A percentile compares a stretch with the other conserved stretches of the same genome.
These are phyloP conservation scores for Aphelenchoides besseyi DNA, from an alignment of 1,140 invertebrate genomes.

Conservation along the genomic window DNA sequence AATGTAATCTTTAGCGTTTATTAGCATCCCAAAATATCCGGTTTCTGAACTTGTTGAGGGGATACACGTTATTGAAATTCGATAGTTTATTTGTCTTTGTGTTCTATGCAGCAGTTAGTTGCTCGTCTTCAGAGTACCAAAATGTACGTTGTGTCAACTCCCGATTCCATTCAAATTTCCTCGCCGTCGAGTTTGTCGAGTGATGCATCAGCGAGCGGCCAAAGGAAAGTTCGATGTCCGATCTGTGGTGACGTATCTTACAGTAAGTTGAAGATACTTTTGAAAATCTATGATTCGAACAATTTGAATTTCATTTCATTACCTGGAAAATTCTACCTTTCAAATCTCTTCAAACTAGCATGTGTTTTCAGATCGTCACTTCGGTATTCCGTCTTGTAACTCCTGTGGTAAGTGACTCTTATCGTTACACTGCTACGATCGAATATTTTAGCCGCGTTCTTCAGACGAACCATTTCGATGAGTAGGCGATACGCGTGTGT, in stretches of 20 bases:
- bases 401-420: not conserved
- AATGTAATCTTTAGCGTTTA: no score
- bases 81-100: no score
- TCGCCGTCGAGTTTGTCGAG: not conserved
- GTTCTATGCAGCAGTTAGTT: no score
- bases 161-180: not conserved
- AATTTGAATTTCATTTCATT: no score
- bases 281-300: not conserved
- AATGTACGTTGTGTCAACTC: not conserved
- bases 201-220: not conserved
- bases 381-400: not conserved
- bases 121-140: no score
- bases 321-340: no score
- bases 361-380: not conserved
- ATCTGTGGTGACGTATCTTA: not conserved
- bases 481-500: not conserved
- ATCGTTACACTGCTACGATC: not conserved
- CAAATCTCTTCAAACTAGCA: no score
- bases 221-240: not conserved
- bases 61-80: no score
- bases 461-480: not conserved
- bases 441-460: not conserved
- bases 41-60: no score
- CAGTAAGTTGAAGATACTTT: conserved; percentile 2
- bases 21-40: no score